A percentile compares a stretch with the other conserved stretches of the same genome.
phyloP scores from a whole-genome alignment of 2,888 invertebrate species.

The Nemurella pictetii region DNA sequence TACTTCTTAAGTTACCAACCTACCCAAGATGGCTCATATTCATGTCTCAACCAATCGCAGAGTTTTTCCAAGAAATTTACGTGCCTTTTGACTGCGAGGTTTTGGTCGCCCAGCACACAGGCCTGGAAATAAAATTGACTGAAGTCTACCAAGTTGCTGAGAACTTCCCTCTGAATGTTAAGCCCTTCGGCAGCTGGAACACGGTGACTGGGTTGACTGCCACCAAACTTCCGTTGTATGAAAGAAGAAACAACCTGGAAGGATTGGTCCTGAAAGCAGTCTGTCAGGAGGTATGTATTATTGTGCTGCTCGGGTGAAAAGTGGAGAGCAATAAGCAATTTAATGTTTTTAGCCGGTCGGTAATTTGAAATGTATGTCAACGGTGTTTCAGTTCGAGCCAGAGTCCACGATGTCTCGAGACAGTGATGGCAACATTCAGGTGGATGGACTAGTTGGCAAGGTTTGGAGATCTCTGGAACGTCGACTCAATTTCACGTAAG shows the following conservation, averaged over 20 bases:
- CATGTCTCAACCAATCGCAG: conserved; percentile 3
- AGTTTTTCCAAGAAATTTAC: conserved; percentile 24
- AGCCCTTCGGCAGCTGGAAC: conserved; percentile 31
- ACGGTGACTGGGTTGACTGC: neutral
- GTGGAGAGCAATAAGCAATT: neutral
- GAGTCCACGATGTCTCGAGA: neutral
- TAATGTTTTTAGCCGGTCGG: neutral
- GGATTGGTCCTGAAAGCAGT: neutral
- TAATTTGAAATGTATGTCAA: neutral
- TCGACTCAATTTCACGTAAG: conserved; percentile 20
- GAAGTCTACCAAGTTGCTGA: conserved; percentile 29
- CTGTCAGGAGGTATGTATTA: neutral
- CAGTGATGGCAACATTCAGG: neutral
- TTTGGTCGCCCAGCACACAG: conserved; percentile 23
- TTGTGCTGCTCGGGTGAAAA: neutral
- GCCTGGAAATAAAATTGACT: neutral
- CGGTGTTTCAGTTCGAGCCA: neutral
- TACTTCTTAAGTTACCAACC: neutral
- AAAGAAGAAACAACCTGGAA: neutral
- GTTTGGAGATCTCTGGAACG: neutral
- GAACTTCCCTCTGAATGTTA: neutral
- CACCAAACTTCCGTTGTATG: conserved; percentile 9
- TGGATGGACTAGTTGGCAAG: neutral
- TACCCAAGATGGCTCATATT: conserved; percentile 32
- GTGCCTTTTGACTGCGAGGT: conserved; percentile 35